A percentile compares a stretch with the other conserved stretches of the same genome.
Evolutionary conservation across 2,797 vertebrate genomes (phyloP).

Genomic region (Yasuhikotakia modesta): DNA sequence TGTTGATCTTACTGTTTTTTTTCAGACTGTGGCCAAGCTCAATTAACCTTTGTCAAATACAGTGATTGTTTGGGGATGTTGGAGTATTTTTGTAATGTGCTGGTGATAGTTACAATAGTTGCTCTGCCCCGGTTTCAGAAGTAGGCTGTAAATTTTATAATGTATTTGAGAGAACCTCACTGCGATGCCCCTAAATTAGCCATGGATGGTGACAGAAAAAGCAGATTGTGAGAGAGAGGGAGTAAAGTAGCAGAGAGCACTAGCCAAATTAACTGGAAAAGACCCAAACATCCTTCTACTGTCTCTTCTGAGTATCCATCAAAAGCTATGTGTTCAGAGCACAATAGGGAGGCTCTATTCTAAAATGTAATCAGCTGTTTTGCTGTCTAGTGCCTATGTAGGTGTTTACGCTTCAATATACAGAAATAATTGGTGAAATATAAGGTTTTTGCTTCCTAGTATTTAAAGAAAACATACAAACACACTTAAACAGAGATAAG

Average conservation of each 20-base stretch:
- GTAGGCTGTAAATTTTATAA: not conserved
- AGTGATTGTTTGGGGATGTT: too few species aligned
- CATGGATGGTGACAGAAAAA: not conserved
- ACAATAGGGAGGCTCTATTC: not conserved
- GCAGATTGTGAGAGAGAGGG: not conserved
- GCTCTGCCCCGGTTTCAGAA: not conserved
- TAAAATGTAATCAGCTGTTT: not conserved
- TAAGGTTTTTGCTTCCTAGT: too few species aligned
- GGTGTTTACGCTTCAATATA: too few species aligned
- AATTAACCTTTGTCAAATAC: too few species aligned
- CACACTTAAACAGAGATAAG: not conserved
- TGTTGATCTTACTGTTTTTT: too few species aligned
- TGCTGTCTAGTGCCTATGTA: not conserved
- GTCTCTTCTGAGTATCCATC: not conserved
- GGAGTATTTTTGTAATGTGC: not conserved
- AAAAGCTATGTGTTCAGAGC: not conserved
- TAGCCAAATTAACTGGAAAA: constrained; percentile 47
- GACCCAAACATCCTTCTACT: constrained; percentile 6
- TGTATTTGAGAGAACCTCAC: not conserved
- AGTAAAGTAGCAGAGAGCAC: constrained; percentile 26
- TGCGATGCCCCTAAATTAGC: not conserved
- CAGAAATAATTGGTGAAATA: too few species aligned
- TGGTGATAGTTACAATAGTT: not conserved
- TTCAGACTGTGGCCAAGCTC: too few species aligned
- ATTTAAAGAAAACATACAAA: not conserved